phyloP scores from a whole-genome alignment of 2,888 invertebrate species.

The Dioctria rufipes region DNA sequence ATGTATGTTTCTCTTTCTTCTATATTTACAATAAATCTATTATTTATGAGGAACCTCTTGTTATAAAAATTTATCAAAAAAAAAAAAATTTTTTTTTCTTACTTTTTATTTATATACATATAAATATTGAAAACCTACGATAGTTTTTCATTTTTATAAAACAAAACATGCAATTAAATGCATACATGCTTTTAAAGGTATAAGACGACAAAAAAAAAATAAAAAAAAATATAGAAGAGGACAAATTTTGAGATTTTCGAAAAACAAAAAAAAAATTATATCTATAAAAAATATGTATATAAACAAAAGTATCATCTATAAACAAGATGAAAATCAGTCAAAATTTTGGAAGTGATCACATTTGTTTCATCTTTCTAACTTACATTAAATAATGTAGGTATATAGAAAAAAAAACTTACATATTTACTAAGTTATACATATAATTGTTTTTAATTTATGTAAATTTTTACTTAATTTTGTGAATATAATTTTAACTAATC shows the following conservation, averaged over 20 bases:
- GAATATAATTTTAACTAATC: too few relatives aligned
- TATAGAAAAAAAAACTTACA: background rate
- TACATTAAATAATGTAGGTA: background rate
- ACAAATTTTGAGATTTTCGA: background rate
- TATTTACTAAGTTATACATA: background rate
- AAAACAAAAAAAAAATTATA: background rate
- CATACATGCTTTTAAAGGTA: background rate
- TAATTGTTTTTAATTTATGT: background rate
- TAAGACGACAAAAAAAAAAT: background rate
- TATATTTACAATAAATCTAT: slow-evolving; percentile 6
- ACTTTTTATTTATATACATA: background rate
- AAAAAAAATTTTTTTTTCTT: background rate
- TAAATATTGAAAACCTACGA: background rate
- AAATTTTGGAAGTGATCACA: slow-evolving; percentile 36
- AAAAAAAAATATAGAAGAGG: too few relatives aligned
- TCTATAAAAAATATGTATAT: background rate
- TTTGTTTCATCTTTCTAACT: slow-evolving; percentile 43
- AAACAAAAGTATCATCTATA: background rate
- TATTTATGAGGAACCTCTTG: slow-evolving; percentile 18
- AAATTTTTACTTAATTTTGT: background rate
- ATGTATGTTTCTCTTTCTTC: too few relatives aligned
- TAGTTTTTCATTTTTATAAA: background rate
- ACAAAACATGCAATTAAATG: background rate
- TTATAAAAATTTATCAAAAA: background rate
- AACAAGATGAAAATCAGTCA: slow-evolving; percentile 10